These are phyloP conservation scores for Cyrtorhinus lividipennis DNA, from an alignment of 1,140 invertebrate genomes.

Conservation along the genomic window DNA sequence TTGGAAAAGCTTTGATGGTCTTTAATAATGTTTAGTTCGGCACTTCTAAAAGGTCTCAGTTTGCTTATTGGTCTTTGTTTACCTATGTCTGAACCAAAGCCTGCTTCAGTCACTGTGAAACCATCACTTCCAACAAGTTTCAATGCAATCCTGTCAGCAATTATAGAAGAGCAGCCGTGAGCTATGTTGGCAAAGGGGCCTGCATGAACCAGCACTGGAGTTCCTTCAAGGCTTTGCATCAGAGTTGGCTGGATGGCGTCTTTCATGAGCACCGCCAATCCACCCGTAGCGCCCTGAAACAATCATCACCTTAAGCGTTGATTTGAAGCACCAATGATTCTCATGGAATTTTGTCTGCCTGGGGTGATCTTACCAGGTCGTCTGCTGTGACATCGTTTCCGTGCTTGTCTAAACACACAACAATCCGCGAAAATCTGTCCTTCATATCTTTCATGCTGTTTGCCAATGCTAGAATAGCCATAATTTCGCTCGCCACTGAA, in stretches of 20 bases:
- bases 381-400: slow-evolving; percentile 85
- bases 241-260: slow-evolving; percentile 91
- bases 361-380: slow-evolving; percentile 78
- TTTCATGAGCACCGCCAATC: slow-evolving; percentile 78
- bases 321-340: background rate
- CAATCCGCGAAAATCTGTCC: slow-evolving; percentile 72
- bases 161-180: slow-evolving; percentile 91
- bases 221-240: slow-evolving; percentile 95
- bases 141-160: slow-evolving; percentile 86
- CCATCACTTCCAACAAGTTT: slow-evolving; percentile 88
- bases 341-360: background rate
- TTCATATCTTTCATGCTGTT: slow-evolving; percentile 73
- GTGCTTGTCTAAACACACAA: slow-evolving; percentile 71
- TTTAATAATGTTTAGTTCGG: too few species aligned
- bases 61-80: too few species aligned
- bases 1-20: too few species aligned
- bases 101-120: slow-evolving; percentile 92
- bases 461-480: slow-evolving; percentile 80
- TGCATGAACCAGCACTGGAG: slow-evolving; percentile 87
- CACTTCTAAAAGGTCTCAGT: too few species aligned
- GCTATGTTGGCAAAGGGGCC: slow-evolving; percentile 99
- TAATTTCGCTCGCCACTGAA: slow-evolving; percentile 93
- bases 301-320: background rate
- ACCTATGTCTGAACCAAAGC: slow-evolving; percentile 96
- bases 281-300: slow-evolving; percentile 42